A percentile compares a stretch with the other conserved stretches of the same genome.
Evolutionary conservation across 2,888 invertebrate genomes (phyloP).

Genomic region (Epistrophe grossulariae): DNA sequence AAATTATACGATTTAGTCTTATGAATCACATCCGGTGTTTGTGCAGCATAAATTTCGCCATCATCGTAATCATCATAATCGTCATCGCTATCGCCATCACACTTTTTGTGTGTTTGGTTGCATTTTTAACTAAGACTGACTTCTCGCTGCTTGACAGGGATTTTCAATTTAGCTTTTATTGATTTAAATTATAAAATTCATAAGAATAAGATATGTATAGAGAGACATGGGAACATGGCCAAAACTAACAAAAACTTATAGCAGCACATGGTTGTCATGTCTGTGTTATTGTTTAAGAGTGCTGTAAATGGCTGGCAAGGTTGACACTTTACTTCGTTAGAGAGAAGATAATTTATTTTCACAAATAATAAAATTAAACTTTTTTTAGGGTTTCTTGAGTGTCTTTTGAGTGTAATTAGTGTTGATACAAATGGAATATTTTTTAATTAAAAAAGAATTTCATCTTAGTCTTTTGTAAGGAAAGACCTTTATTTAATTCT

Average conservation of each 20-base stretch:
- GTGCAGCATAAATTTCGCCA: slow-evolving; percentile 75
- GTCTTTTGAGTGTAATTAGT: too few species aligned
- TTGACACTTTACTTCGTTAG: slow-evolving; percentile 5
- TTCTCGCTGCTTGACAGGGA: slow-evolving; percentile 17
- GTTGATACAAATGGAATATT: too few species aligned
- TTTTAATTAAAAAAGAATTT: too few species aligned
- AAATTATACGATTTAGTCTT: slow-evolving; percentile 74
- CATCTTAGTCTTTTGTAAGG: too few species aligned
- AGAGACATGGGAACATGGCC: slow-evolving; percentile 22
- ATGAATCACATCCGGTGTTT: slow-evolving; percentile 75
- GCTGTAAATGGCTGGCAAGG: not conserved
- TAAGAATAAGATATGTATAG: not conserved
- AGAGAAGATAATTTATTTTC: too few species aligned
- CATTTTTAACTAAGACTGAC: slow-evolving; percentile 10
- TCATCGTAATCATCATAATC: slow-evolving; percentile 50
- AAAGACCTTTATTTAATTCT: too few species aligned
- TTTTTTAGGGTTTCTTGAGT: too few species aligned
- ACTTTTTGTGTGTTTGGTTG: not conserved
- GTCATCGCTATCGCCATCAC: slow-evolving; percentile 22
- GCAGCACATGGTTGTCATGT: slow-evolving; percentile 52
- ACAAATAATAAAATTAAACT: too few species aligned
- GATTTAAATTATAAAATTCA: slow-evolving; percentile 58
- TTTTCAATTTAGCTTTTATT: slow-evolving; percentile 64
- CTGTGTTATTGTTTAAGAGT: slow-evolving; percentile 20
- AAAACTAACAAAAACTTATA: slow-evolving; percentile 45